A percentile compares a stretch with the other conserved stretches of the same genome.
Conservation (phyloP, 1,140 invertebrate species). For the Papilio helenus region DNA sequence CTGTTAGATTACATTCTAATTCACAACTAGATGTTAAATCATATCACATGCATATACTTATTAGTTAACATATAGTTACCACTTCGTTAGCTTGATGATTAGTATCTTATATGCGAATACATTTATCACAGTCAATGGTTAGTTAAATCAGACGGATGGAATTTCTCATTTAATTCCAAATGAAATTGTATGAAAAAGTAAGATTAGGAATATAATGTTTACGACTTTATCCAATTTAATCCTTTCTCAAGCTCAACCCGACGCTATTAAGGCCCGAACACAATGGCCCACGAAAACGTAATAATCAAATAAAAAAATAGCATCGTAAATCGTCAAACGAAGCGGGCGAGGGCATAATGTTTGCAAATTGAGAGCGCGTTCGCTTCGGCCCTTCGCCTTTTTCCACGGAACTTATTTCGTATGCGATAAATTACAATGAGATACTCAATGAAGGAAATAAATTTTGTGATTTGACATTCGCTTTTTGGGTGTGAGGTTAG, state of each 20-base stretch:
- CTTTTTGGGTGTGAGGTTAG: conserved; percentile 45
- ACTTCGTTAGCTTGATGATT: background rate
- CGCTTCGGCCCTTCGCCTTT: conserved; percentile 48
- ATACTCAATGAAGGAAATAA: conserved; percentile 58
- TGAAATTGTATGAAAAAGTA: conserved; percentile 33
- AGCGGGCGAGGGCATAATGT: conserved; percentile 55
- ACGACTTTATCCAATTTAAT: conserved; percentile 42
- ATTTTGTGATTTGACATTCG: conserved; percentile 60
- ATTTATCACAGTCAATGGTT: conserved; percentile 5
- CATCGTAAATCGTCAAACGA: conserved; percentile 55
- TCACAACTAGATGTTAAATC: background rate
- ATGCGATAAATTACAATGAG: conserved; percentile 68
- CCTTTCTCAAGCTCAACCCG: conserved; percentile 11
- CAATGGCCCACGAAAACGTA: conserved; percentile 47
- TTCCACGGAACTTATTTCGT: conserved; percentile 58
- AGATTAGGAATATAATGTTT: conserved; percentile 32
- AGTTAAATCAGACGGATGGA: background rate
- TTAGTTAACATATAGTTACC: background rate
- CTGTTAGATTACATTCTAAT: background rate
- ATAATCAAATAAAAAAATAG: conserved; percentile 50
- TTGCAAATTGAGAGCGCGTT: conserved; percentile 64
- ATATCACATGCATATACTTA: background rate
- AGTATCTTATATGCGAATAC: background rate
- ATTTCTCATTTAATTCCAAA: conserved; percentile 12
- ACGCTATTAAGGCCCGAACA: conserved; percentile 45